These are phyloP conservation scores for Oscheius sp. DNA, from an alignment of 2,888 invertebrate species.

Conservation along the genomic window DNA sequence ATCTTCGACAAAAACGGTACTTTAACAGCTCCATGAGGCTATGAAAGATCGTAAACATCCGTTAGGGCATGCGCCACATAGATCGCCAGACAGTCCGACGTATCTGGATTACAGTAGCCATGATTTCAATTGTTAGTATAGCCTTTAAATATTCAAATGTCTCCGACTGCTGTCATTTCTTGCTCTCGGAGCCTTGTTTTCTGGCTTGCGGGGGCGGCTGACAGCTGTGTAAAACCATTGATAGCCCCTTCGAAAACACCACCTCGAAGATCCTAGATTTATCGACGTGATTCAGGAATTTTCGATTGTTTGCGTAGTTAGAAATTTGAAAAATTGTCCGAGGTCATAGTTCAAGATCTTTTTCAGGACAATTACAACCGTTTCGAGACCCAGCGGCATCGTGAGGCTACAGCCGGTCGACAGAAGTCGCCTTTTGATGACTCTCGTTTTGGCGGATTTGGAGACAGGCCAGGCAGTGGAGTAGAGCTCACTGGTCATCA, in stretches of 20 bases:
- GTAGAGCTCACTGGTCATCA: conserved; percentile 66
- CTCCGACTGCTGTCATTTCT: conserved; percentile 16
- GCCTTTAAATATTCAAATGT: conserved; percentile 2
- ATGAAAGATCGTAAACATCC: too few relatives aligned
- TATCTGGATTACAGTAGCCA: too few relatives aligned
- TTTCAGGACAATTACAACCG: conserved; percentile 71
- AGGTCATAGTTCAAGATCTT: background rate
- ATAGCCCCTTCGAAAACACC: conserved; percentile 27
- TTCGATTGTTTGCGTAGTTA: background rate
- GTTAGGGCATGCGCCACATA: too few relatives aligned
- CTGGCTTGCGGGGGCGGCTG: conserved; percentile 36
- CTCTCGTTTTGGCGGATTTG: conserved; percentile 68
- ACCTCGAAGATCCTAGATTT: conserved; percentile 1
- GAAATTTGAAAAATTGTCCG: background rate
- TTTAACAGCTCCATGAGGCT: too few relatives aligned
- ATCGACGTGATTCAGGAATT: too few relatives aligned
- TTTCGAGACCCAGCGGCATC: conserved; percentile 67
- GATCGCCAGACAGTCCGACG: too few relatives aligned
- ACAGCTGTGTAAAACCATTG: conserved; percentile 35
- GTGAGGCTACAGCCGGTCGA: conserved; percentile 30
- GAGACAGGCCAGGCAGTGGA: conserved; percentile 70
- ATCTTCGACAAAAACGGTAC: too few relatives aligned
- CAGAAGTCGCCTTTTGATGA: conserved; percentile 47
- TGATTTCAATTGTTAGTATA: background rate
- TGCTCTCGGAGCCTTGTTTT: conserved; percentile 25